A percentile compares a stretch with the other conserved stretches of the same genome.
These are phyloP conservation scores for Helarctos malayanus DNA, from an alignment of 2,797 vertebrate species.

Conservation along the genomic window DNA sequence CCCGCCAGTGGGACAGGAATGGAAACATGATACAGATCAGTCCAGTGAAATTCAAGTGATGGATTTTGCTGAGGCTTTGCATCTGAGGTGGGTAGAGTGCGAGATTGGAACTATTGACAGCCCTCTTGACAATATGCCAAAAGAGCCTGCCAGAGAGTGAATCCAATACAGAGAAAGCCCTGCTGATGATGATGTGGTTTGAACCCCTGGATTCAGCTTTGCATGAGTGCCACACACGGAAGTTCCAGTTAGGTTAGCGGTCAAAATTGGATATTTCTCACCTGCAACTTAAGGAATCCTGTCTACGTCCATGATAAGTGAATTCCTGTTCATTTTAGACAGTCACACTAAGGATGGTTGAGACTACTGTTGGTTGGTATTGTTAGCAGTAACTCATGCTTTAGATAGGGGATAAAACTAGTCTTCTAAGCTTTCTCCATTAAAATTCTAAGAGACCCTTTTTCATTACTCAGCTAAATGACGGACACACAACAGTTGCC, in stretches of 20 bases:
- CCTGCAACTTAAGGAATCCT: background rate
- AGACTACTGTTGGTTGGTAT: background rate
- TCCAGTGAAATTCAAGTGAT: background rate
- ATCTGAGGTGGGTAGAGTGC: background rate
- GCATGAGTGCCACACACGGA: background rate
- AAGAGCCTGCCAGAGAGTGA: background rate
- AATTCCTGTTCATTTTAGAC: background rate
- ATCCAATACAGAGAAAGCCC: background rate
- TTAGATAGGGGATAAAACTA: constrained; percentile 1
- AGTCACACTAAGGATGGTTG: background rate
- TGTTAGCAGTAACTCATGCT: background rate
- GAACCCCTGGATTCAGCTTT: background rate
- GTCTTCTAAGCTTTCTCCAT: background rate
- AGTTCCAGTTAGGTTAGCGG: background rate
- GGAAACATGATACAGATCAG: background rate
- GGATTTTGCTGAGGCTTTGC: background rate
- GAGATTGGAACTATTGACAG: background rate
- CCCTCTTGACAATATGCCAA: background rate
- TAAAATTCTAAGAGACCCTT: background rate
- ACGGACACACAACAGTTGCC: background rate
- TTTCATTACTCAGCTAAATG: background rate
- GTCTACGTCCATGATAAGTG: background rate
- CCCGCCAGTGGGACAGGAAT: background rate
- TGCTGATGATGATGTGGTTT: background rate
- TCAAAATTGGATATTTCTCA: background rate